phyloP scores from a whole-genome alignment of 1,140 invertebrate species.

The Drosophila tropicalis region DNA sequence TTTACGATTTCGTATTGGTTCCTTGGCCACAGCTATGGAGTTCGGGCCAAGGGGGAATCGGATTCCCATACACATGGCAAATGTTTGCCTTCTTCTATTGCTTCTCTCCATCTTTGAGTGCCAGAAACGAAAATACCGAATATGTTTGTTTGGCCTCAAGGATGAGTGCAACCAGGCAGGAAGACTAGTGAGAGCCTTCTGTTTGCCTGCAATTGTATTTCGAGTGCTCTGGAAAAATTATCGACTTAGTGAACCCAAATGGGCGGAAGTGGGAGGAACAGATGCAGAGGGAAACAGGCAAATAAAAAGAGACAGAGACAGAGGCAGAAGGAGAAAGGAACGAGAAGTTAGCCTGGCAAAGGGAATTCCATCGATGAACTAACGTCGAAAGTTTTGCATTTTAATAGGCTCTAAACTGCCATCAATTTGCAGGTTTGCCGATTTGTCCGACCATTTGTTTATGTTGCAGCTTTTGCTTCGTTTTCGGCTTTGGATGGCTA shows the following conservation, averaged over 20 bases:
- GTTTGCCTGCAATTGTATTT: conserved; percentile 20
- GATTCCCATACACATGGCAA: conserved; percentile 21
- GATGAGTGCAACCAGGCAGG: conserved; percentile 18
- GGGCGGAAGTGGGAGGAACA: not conserved
- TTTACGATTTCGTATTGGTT: conserved; percentile 55
- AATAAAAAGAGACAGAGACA: not conserved
- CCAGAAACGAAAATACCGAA: conserved; percentile 20
- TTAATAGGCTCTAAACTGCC: conserved; percentile 65
- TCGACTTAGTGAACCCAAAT: conserved; percentile 17
- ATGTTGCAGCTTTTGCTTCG: not conserved
- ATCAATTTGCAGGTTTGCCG: conserved; percentile 25
- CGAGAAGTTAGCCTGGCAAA: not conserved
- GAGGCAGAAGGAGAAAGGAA: not conserved
- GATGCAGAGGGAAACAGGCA: not conserved
- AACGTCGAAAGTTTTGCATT: conserved; percentile 62
- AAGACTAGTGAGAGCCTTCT: conserved; percentile 10
- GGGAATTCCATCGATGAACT: conserved; percentile 31
- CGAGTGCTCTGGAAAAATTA: conserved; percentile 18
- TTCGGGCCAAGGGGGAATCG: conserved; percentile 15
- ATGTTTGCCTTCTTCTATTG: conserved; percentile 7
- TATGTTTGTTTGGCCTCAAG: conserved; percentile 30
- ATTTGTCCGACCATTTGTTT: conserved; percentile 13
- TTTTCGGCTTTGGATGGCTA: conserved; percentile 18
- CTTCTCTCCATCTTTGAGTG: not conserved
- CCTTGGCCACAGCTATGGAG: conserved; percentile 13